phyloP scores from a whole-genome alignment of 2,797 vertebrate genomes.

The Pseudocheirus occidentalis region DNA sequence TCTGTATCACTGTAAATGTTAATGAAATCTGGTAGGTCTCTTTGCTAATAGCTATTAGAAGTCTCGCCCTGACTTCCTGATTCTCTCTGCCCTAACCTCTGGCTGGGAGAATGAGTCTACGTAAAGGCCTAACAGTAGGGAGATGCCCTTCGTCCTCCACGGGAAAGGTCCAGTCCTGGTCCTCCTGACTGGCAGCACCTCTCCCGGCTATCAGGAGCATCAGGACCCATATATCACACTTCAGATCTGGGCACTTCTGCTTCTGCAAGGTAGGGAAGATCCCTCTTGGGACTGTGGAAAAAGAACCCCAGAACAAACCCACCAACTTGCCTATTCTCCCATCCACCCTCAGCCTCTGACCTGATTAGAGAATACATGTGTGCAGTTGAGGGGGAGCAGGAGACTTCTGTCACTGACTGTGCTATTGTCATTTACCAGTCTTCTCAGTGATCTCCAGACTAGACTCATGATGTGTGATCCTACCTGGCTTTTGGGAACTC shows the following conservation, averaged over 20 bases:
- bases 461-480: background rate
- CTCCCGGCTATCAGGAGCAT: background rate
- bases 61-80: background rate
- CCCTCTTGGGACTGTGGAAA: background rate
- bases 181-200: background rate
- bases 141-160: background rate
- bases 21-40: background rate
- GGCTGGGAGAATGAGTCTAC: background rate
- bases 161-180: background rate
- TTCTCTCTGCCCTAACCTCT: background rate
- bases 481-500: background rate
- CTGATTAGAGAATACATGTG: background rate
- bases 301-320: background rate
- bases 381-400: background rate
- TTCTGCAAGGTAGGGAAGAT: background rate
- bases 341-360: background rate
- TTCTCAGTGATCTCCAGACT: background rate
- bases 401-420: background rate
- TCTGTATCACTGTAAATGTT: background rate
- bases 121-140: background rate
- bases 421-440: background rate
- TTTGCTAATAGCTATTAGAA: background rate
- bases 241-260: background rate
- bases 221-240: background rate
- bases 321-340: background rate